These are phyloP conservation scores for Anagrus nilaparvatae DNA, from an alignment of 1,140 invertebrate species.

Conservation along the genomic window DNA sequence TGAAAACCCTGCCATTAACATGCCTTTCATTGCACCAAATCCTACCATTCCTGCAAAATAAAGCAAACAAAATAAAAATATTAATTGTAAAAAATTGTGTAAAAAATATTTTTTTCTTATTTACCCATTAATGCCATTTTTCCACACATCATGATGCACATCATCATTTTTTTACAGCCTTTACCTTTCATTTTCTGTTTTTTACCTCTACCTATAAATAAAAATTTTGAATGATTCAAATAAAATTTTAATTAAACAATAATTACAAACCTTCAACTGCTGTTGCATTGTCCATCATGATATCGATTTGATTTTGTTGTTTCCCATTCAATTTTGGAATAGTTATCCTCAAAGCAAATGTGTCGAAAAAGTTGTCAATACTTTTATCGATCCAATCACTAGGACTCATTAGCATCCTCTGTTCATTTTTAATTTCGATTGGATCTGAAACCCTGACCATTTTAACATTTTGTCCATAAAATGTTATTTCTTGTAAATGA, in stretches of 20 bases:
- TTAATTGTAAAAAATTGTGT: constrained; percentile 9
- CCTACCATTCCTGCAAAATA: constrained; percentile 45
- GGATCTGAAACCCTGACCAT: constrained; percentile 36
- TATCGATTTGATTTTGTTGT: constrained; percentile 31
- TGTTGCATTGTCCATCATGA: constrained; percentile 31
- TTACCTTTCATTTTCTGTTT: constrained; percentile 35
- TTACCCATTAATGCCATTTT: constrained; percentile 52
- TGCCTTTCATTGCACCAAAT: constrained; percentile 47
- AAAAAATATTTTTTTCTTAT: constrained; percentile 9
- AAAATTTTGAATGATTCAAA: not conserved
- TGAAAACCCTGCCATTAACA: constrained; percentile 49
- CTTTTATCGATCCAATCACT: constrained; percentile 40
- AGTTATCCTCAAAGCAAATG: constrained; percentile 40
- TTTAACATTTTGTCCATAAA: constrained; percentile 43
- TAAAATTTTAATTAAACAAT: not conserved
- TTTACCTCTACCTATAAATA: constrained; percentile 23
- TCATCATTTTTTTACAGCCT: constrained; percentile 53
- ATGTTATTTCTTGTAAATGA: constrained; percentile 39
- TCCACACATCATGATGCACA: constrained; percentile 48
- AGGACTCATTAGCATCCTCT: constrained; percentile 20
- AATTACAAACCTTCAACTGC: constrained; percentile 27
- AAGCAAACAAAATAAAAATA: no score
- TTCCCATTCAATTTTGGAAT: constrained; percentile 31
- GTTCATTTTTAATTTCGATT: constrained; percentile 11
- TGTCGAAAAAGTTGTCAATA: constrained; percentile 46